phyloP scores from a whole-genome alignment of 1,140 invertebrate species.

The Melipona quadrifasciata region DNA sequence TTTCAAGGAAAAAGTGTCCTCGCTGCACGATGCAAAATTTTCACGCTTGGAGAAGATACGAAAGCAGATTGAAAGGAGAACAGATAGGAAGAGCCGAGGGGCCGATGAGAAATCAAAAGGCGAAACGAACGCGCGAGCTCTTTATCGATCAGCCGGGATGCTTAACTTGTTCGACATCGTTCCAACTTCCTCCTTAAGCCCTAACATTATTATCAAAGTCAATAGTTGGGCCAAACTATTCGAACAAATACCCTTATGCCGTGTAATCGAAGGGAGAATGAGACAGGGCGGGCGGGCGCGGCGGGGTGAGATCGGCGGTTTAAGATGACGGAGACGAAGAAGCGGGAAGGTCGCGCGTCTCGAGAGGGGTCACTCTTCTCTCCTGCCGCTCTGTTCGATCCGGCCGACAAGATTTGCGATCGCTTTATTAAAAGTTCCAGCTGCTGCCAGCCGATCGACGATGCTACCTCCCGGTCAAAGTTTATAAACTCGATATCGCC shows the following conservation, averaged over 20 bases:
- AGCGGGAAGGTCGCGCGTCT: neutral
- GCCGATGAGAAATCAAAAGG: conserved; percentile 13
- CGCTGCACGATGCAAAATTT: too few relatives aligned
- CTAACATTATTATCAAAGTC: conserved; percentile 52
- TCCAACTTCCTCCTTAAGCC: conserved; percentile 24
- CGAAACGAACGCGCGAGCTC: conserved; percentile 3
- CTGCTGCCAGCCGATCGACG: conserved; percentile 47
- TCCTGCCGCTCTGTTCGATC: neutral
- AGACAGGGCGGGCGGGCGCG: neutral
- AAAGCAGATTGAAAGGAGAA: neutral
- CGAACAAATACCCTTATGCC: conserved; percentile 21
- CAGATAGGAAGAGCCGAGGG: too few relatives aligned
- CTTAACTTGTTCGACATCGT: conserved; percentile 38
- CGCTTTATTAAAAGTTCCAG: conserved; percentile 70
- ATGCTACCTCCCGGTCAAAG: conserved; percentile 46
- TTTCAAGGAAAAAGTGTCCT: too few relatives aligned
- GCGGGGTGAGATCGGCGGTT: accelerated
- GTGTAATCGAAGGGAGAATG: conserved; percentile 24
- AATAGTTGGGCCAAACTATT: conserved; percentile 48
- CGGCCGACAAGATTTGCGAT: conserved; percentile 55
- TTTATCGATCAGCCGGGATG: conserved; percentile 29
- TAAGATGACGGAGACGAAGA: neutral
- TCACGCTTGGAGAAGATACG: too few relatives aligned
- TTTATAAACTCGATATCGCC: conserved; percentile 54
- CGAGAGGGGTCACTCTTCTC: conserved; percentile 27